Percentiles rank a stretch among this genome's conserved stretches.
These are phyloP conservation scores for Aix galericulata DNA, from an alignment of 2,113 vertebrate genomes.

Conservation along the genomic window DNA sequence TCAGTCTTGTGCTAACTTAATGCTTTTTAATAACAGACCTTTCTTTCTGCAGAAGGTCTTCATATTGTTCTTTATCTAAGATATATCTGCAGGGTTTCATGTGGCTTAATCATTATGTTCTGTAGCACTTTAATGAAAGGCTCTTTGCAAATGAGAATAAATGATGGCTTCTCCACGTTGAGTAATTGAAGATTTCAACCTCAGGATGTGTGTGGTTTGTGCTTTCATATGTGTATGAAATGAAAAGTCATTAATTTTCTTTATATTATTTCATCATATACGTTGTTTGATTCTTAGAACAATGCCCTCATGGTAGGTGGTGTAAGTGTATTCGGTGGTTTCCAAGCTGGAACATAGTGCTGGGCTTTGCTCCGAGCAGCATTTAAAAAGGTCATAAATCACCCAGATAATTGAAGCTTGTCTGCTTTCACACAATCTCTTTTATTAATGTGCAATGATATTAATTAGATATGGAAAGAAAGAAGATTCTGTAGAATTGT, in stretches of 20 bases:
- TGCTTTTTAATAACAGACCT: not conserved
- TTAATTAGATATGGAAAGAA: not conserved
- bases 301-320: not conserved
- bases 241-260: not conserved
- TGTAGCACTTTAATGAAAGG: not conserved
- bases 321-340: not conserved
- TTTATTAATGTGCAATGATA: not conserved
- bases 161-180: not conserved
- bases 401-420: not conserved
- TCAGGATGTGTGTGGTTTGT: not conserved
- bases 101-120: not conserved
- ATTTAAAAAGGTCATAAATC: not conserved
- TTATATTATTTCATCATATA: not conserved
- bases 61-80: not conserved
- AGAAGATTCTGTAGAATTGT: not conserved
- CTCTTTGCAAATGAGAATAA: conserved; percentile 7
- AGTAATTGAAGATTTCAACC: not conserved
- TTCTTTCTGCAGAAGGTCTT: not conserved
- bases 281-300: not conserved
- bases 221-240: not conserved
- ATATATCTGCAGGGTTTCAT: not conserved
- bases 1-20: not conserved
- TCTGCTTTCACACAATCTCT: not conserved
- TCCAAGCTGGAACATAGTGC: not conserved
- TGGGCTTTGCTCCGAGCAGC: not conserved